Conservation (phyloP, 1,140 invertebrate genomes). For the Brachionus sp. region DNA sequence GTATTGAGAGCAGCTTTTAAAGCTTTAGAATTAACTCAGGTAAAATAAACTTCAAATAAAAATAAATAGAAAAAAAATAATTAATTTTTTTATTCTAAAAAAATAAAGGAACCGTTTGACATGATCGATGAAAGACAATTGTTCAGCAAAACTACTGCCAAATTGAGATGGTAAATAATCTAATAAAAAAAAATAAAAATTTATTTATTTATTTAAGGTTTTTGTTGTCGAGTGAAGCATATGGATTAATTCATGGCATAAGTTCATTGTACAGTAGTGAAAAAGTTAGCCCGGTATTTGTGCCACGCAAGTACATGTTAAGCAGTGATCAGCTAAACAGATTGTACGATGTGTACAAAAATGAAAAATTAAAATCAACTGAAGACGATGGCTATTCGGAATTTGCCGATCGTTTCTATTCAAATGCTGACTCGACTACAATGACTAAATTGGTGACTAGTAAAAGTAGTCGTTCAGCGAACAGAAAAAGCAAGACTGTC, state of each 20-base stretch:
- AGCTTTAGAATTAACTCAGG: slow-evolving; percentile 13
- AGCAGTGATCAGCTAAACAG: neutral
- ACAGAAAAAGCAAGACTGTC: neutral
- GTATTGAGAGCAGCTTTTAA: slow-evolving; percentile 23
- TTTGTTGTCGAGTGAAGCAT: slow-evolving; percentile 40
- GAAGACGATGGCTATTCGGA: neutral
- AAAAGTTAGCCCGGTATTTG: neutral
- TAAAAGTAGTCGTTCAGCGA: neutral
- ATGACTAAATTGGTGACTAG: neutral
- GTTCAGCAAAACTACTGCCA: slow-evolving; percentile 16
- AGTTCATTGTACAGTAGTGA: slow-evolving; percentile 35
- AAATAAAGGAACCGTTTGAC: neutral
- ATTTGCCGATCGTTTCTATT: neutral
- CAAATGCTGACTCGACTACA: neutral
- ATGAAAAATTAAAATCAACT: neutral
- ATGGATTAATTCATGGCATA: slow-evolving; percentile 37
- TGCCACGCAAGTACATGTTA: neutral
- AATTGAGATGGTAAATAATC: slow-evolving; percentile 18
- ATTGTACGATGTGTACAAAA: neutral
- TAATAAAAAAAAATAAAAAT: neutral
- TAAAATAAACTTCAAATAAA: neutral
- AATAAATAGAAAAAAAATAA: neutral
- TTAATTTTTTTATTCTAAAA: neutral
- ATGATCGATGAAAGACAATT: slow-evolving; percentile 23
- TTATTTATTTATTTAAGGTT: slow-evolving; percentile 9